Evolutionary conservation across 2,113 vertebrate genomes (phyloP), one percentile per base, ranked within the genome.

Genomic region (Suricata suricatta): DNA sequence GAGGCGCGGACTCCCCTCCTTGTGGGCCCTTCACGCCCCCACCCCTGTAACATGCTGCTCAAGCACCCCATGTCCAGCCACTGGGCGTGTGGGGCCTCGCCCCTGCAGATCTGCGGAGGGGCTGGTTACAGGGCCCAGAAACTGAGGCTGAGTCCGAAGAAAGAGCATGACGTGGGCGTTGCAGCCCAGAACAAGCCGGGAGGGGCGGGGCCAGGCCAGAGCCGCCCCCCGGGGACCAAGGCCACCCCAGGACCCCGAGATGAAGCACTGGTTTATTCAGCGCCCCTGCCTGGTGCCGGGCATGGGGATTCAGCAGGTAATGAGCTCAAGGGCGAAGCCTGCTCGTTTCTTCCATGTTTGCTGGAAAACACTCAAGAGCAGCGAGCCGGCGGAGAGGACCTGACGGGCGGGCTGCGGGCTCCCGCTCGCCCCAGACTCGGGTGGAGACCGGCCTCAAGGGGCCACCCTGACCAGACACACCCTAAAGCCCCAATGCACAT

Each of bases 21-120:
- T 8, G 44, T 16, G 11, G 47, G 0, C 23, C 31, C 52, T 77
- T 13, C 57, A 12, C 2, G 11, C 41, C 33, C 27, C 3, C 23
- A 10, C 21, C 2, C 29, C 19, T 0, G 6, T 33, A 9, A 7
- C 35, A 1, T 0, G 0, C 31, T 25, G 27, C 79, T 16, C 0
- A 0, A 12, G 60, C 7, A 4, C 57, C 74, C 17, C 0, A 2
- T 2, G 38, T 60, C 35, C 14, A 21, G 47, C 19, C 7, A 6
- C n/a, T 7, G 0, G 35, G 90, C 4, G 2, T 0, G 0, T 5
- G 54, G 35, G 69, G 2, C 76, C 44, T 17, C 41, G 0, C 15
- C 0, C 27, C 44, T 23, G 29, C 8, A 2, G 77, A 23, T 11
- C n/a, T 0, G 0, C 27, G 1, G 27, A 64, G 19, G 33, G 13